Evolutionary conservation across 2,888 invertebrate species (phyloP).

Genomic region (Busseola fusca): DNA sequence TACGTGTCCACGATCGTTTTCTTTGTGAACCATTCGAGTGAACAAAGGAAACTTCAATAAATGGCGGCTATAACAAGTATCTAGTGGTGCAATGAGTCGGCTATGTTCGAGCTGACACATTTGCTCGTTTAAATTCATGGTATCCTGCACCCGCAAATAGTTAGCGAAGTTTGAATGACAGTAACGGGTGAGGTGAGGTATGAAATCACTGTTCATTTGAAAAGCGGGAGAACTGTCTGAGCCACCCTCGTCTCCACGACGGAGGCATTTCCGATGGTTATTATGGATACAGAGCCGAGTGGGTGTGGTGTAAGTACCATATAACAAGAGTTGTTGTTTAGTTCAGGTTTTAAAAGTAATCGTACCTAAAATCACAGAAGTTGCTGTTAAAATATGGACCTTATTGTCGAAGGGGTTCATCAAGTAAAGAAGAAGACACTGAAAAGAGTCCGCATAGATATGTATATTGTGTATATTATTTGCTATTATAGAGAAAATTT

Average conservation of each 20-base stretch:
- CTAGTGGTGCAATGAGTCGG: conserved; percentile 31
- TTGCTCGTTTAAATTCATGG: conserved; percentile 59
- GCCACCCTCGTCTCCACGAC: conserved; percentile 56
- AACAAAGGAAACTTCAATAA: conserved; percentile 23
- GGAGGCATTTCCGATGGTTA: conserved; percentile 51
- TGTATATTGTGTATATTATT: too few relatives aligned
- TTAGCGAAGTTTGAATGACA: conserved; percentile 68
- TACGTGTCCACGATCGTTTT: conserved; percentile 20
- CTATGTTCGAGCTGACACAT: conserved; percentile 48
- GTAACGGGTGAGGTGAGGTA: conserved; percentile 67
- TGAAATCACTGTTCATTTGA: conserved; percentile 71
- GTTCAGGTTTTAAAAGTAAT: conserved; percentile 16
- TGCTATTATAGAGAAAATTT: neutral
- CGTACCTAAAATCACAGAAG: neutral
- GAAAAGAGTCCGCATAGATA: too few relatives aligned
- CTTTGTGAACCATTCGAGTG: conserved; percentile 25
- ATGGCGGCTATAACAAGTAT: conserved; percentile 18
- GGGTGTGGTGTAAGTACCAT: conserved; percentile 5
- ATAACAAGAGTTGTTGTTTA: conserved; percentile 7
- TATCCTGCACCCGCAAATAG: conserved; percentile 64
- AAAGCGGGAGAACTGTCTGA: conserved; percentile 55
- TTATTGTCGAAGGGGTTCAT: too few relatives aligned
- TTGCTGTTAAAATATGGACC: neutral
- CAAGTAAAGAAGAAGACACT: too few relatives aligned
- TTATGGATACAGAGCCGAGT: conserved; percentile 41